Conservation (phyloP, 2,888 invertebrate species). For the Melolontha melolontha region DNA sequence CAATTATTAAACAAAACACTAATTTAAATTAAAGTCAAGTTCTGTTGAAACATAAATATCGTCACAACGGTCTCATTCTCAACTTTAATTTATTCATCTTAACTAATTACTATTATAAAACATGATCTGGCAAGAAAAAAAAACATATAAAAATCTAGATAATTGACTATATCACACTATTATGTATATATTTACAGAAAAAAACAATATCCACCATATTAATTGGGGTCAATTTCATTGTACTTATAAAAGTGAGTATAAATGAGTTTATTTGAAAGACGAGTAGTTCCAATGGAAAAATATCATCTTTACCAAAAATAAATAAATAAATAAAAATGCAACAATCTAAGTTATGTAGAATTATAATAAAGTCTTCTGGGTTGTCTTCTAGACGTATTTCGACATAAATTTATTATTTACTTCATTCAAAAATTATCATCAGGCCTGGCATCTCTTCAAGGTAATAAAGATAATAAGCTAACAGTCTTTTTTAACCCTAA, state of each 20-base stretch:
- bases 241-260: slow-evolving; percentile 25
- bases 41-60: background rate
- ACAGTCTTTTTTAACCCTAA: too few species aligned
- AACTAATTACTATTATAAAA: slow-evolving; percentile 11
- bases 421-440: background rate
- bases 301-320: background rate
- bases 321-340: slow-evolving; percentile 15
- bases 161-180: slow-evolving; percentile 39
- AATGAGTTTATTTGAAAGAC: slow-evolving; percentile 7
- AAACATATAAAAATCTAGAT: slow-evolving; percentile 32
- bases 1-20: slow-evolving; percentile 43
- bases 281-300: slow-evolving; percentile 32
- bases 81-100: slow-evolving; percentile 26
- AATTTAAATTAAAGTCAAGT: slow-evolving; percentile 31
- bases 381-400: background rate
- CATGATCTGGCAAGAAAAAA: slow-evolving; percentile 21
- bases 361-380: background rate
- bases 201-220: slow-evolving; percentile 34
- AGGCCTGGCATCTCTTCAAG: too few species aligned
- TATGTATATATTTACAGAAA: slow-evolving; percentile 32
- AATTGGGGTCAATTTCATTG: slow-evolving; percentile 26
- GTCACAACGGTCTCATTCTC: slow-evolving; percentile 6
- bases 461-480: too few species aligned
- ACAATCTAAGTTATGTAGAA: background rate
- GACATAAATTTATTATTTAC: background rate